Percentiles rank a stretch among this genome's conserved stretches.
Evolutionary conservation across 2,888 invertebrate genomes (phyloP).

Genomic region (Plagiodera versicolora): DNA sequence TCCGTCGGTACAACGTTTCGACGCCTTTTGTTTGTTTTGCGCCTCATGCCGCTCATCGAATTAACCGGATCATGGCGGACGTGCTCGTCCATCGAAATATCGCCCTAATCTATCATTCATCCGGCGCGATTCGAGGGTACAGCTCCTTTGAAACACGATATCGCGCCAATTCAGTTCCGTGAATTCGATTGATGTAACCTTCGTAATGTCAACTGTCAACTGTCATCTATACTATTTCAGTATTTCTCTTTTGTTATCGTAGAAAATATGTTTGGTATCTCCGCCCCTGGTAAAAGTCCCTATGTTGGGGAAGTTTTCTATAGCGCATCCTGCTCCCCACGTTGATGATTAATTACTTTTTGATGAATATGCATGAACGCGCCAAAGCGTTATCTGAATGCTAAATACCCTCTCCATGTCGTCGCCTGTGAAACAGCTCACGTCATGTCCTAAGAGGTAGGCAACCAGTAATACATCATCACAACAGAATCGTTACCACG

Average conservation of each 20-base stretch:
- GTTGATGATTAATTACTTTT: conserved; percentile 52
- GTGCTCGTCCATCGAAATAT: conserved; percentile 46
- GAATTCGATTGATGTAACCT: background rate
- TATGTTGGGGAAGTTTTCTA: conserved; percentile 35
- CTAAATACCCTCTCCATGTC: conserved; percentile 49
- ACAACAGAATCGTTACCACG: background rate
- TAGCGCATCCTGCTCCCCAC: conserved; percentile 37
- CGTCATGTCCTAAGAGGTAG: too few species aligned
- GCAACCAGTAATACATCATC: background rate
- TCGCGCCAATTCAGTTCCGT: conserved; percentile 17
- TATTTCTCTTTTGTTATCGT: too few species aligned
- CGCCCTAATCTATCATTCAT: conserved; percentile 42
- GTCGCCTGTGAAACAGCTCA: too few species aligned
- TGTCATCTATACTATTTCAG: too few species aligned
- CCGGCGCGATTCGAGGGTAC: too few species aligned
- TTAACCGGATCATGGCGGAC: conserved; percentile 48
- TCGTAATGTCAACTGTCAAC: too few species aligned
- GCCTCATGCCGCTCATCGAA: conserved; percentile 51
- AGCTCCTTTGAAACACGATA: conserved; percentile 14
- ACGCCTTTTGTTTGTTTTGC: conserved; percentile 47
- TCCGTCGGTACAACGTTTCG: conserved; percentile 27
- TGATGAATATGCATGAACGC: conserved; percentile 54
- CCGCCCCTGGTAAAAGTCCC: conserved; percentile 18
- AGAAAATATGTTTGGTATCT: too few species aligned
- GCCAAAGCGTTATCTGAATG: conserved; percentile 49